Conservation (phyloP, 2,113 vertebrate genomes). For the Otocyon megalotis region DNA sequence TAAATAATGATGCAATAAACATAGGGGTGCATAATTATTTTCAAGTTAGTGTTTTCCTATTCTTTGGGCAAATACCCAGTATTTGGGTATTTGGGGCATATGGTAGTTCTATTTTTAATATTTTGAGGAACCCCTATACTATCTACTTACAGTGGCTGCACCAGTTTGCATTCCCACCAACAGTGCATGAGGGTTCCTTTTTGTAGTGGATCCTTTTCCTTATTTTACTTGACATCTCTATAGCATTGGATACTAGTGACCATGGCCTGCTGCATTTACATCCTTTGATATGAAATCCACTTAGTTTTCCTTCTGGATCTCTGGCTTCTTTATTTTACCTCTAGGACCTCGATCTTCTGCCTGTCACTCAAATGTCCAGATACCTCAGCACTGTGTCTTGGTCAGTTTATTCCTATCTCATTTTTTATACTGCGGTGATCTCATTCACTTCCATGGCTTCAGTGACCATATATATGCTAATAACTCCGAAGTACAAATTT, state of each 20-base stretch:
- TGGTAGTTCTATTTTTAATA: not conserved
- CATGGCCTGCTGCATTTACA: not conserved
- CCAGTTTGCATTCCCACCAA: not conserved
- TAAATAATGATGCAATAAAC: not conserved
- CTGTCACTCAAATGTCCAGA: not conserved
- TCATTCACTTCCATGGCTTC: not conserved
- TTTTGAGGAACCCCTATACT: not conserved
- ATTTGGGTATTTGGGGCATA: not conserved
- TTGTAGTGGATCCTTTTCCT: not conserved
- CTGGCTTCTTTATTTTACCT: not conserved
- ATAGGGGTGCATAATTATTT: not conserved
- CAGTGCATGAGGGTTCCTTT: not conserved
- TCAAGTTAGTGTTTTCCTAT: not conserved
- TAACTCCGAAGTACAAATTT: slow-evolving; percentile 13
- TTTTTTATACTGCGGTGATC: not conserved
- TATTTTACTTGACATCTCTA: not conserved
- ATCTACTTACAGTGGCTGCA: not conserved
- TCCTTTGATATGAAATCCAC: not conserved
- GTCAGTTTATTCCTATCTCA: not conserved
- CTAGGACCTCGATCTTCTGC: not conserved
- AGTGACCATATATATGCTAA: not conserved
- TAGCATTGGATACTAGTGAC: not conserved
- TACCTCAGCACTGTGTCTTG: not conserved
- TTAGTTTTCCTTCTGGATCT: slow-evolving; percentile 7
- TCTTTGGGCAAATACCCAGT: not conserved